Evolutionary conservation across 2,113 vertebrate genomes (phyloP), one percentile per base, ranked within the genome.

Genomic region (Castor canadensis): DNA sequence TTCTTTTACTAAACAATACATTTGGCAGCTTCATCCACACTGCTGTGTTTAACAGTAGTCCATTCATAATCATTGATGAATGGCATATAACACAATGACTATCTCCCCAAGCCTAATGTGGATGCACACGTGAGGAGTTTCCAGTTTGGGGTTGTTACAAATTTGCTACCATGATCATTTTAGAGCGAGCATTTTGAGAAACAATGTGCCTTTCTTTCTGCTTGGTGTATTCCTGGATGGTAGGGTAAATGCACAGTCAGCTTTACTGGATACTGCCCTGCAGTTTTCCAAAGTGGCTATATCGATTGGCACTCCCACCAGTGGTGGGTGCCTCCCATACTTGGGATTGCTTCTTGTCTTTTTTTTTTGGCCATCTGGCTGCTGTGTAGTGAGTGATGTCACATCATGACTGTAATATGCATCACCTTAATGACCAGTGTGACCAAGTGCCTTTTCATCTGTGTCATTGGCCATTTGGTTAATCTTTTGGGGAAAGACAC

Each of bases 291-390:
- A 54, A 5, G 24, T 24, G 75, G 38, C 16, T 16, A 22, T 6
- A 15, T 64, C 24, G 1, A 15, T 0, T 11, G 9, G 1, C 2
- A 11, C 3, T 11, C n/a, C 28, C 49, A 1, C 24, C 35, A 4
- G 35, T 0, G 13, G 30, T 2, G 1, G 4, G 30, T 12, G 79
- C 71, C 91, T 56, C 52, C 30, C 24, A 8, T 1, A 13, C 28
- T 38, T 45, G 7, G 38, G 12, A 9, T 5, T 45, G 19, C 43
- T 20, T 6, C 43, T 20, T 6, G 5, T 54, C 56, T 64, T 49
- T 82, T 62, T 13, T 9, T 12, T 58, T 30, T 62, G 88, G 32
- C n/a, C 35, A 35, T 30, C 40, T 2, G 35, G 38, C 22, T 17
- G 82, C 32, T 35, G 22, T 16, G 45, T 1, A 2, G 75, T 5